Base-by-base conservation (phyloP, 2,888 invertebrate species). In the Lordiphosa andalusiaca region DNA sequence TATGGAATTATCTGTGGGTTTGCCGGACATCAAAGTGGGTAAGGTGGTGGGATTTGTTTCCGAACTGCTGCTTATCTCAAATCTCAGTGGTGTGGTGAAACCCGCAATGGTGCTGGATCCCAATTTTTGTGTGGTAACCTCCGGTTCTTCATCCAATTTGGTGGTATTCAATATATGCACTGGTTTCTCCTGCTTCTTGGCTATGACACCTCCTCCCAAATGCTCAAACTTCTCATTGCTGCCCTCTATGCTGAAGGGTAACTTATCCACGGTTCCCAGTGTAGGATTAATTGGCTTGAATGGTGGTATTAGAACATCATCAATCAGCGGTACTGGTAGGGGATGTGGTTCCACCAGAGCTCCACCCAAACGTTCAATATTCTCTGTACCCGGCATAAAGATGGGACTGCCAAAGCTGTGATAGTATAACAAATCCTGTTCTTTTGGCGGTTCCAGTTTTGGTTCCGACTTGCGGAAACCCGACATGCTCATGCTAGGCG, bases 321-420 rank as follows among this genome's bases (percentile, higher is more conserved):
- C 90, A 6, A 89, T 83, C 2, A 88, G 57, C 0, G 93, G 92
- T 7, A 93, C 93, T 1, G 94, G 94, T 66, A 93, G 89, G 6
- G 93, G 93, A 87, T 93, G 93, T 7, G 93, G 92, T 80, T 92
- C 92, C 0, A 93, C 91, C 60, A 91, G 91, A 36, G 91, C 91
- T 0, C 87, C 88, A 1, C 93, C 93, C 56, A 93, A 88, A 13
- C 91, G 91, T 87, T 93, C 93, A 81, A 92, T 92, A 71, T 92
- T 91, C 69, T 92, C 91, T 6, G 91, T 87, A 38, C 92, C 92
- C 2, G 92, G 92, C 57, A 92, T 91, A 84, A 91, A 92, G 1
- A 92, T 92, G 0, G 93, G 93, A 83, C 93, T 91, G 16, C 93
- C 93, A 81, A 93, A 94, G 85, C 93, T 93, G 12, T 93, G 93